Evolutionary conservation across 2,797 vertebrate species (phyloP), one percentile per base, ranked within the genome.

Genomic region (Danio tinwini): DNA sequence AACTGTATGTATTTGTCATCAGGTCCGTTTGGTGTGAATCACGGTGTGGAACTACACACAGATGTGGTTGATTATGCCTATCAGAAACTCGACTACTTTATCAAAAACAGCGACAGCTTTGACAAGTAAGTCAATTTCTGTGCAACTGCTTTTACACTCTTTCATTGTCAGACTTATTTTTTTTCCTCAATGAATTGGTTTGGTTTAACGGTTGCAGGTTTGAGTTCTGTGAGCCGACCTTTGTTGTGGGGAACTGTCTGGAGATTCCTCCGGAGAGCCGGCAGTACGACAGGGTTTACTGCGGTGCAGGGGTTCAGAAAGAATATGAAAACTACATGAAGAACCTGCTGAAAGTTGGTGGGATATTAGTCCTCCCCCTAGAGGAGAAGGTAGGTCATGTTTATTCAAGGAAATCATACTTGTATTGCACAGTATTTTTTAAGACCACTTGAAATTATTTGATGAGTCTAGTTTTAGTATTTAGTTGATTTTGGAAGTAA

Each of bases 311-410:
- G 0, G 97, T 99, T 21, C 97, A 98, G 91, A 96, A 95, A 65
- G 96, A 98, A 9, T 96, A 98, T 0, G 96, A 99, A 88, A 95
- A 96, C 19, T 97, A 97, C 91, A 98, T 99, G 98, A 99, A 95
- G 91, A 97, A 91, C 86, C 93, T 98, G 76, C 89, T 99, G 65
- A 98, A 97, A 91, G 89, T 98, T 64, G 98, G 98, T 0, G 98
- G 97, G 16, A 94, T 99, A 86, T 95, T 99, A 40, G 97, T 99
- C 84, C 96, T 99, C 93, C 98, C 97, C 0, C 91, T 99, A 10
- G 98, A 99, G 87, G 98, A 99, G 80, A 98, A 98, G 96, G 98
- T 98, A 4, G 39, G 83, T 75, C 11, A 11, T 63, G 61, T 56
- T 78, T 77, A 59, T 59, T 19, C 9, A 5, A 50, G 5, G 1